Base-by-base conservation (phyloP, 2,888 invertebrate species). In the Lutraria lutraria region DNA sequence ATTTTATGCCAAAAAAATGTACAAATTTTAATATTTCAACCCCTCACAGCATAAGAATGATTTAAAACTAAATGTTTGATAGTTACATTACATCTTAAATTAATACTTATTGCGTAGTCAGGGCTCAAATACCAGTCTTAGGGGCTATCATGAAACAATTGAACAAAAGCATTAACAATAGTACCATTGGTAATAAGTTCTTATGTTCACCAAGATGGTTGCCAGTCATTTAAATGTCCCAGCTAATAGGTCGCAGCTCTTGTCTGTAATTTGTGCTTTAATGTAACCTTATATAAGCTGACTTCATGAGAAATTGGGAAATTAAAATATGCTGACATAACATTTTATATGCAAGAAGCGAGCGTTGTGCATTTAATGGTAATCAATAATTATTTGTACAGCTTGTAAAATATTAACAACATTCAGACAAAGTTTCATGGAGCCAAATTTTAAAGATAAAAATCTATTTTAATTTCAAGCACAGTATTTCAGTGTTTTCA, bases 141-240 rank as follows among this genome's bases (percentile, higher is more conserved):
- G 86, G 86, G 86, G 43, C 86, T 86, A 87, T 87, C 87, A 87
- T 31, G 34, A 76, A 31, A 34, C 76, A 8, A 76, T 76, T 25
- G 15, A 76, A 76, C 76, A 76, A 76, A 31, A 34, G 4, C 76
- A 15, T 16, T 31, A 76, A 76, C 76, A 76, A 76, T 76, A 31
- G 76, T 76, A 16, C 34, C 29, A 76, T 31, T 76, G 6, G 63
- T 68, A 76, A 76, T 19, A 19, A 34, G 31, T 19, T 34, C 76
- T 76, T 34, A 31, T 16, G 34, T 31, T 76, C 31, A 34, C 76
- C 29, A 76, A 76, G 15, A 76, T 76, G 76, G 76, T 34, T 19
- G 34, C 31, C 76, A 34, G 16, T 76, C 12, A 34, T 76, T 31
- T 76, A 68, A 10, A 76, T 76, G 76, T 34, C 29, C 29, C 31